Conservation (phyloP, 2,888 invertebrate species). For the Lochmaea crataegi region DNA sequence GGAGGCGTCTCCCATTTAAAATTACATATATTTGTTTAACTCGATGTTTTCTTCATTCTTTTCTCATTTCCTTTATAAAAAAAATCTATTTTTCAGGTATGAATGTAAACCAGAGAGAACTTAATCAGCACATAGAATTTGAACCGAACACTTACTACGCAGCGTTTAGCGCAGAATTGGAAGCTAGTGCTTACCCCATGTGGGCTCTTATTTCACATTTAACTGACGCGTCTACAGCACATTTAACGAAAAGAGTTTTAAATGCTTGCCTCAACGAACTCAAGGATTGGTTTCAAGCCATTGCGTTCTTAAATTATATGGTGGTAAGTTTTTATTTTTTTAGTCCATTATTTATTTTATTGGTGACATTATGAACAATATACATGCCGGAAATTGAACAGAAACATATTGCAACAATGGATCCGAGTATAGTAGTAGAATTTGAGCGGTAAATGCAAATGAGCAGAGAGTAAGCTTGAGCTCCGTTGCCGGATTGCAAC, state of each 20-base stretch:
- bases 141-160: constrained; percentile 98
- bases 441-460: too few species aligned
- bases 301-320: constrained; percentile 77
- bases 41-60: too few species aligned
- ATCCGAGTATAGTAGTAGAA: too few species aligned
- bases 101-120: constrained; percentile 95
- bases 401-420: too few species aligned
- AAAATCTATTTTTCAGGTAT: constrained; percentile 78
- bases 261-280: constrained; percentile 81
- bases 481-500: too few species aligned
- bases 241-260: constrained; percentile 81
- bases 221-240: constrained; percentile 77
- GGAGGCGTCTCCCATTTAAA: too few species aligned
- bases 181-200: constrained; percentile 97
- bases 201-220: constrained; percentile 95
- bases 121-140: constrained; percentile 93
- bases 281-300: constrained; percentile 89
- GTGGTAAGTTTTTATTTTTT: constrained; percentile 67
- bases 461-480: too few species aligned
- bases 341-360: constrained; percentile 6
- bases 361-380: too few species aligned
- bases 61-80: neutral
- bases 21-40: too few species aligned
- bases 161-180: constrained; percentile 96
- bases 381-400: too few species aligned